Percentiles rank a stretch among this genome's conserved stretches.
These are phyloP conservation scores for Penaeus monodon DNA, from an alignment of 2,888 invertebrate species.

Conservation along the genomic window DNA sequence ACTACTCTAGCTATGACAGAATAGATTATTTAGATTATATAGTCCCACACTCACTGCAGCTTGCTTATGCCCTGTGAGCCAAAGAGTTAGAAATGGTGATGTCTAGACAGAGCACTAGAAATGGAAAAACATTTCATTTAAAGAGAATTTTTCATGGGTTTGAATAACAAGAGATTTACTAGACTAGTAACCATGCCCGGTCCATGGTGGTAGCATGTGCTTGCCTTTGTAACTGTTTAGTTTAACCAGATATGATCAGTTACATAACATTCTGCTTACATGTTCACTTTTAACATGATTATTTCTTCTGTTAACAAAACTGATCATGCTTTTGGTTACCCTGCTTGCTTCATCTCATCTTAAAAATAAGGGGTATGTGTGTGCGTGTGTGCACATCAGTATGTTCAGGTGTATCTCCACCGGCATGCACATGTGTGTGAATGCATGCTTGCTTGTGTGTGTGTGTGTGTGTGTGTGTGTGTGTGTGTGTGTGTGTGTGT, in stretches of 20 bases:
- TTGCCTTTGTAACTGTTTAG: constrained; percentile 40
- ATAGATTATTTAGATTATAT: constrained; percentile 14
- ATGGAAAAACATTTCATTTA: background rate
- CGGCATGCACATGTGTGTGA: too few relatives aligned
- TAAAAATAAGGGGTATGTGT: background rate
- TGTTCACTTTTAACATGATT: too few relatives aligned
- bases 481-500: too few relatives aligned
- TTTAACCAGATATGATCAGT: background rate
- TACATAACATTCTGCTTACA: too few relatives aligned
- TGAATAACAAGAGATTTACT: constrained; percentile 24
- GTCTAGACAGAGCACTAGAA: constrained; percentile 20
- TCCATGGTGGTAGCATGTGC: constrained; percentile 60
- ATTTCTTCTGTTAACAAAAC: too few relatives aligned
- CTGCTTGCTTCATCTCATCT: background rate
- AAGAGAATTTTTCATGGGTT: background rate
- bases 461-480: too few relatives aligned
- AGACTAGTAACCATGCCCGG: constrained; percentile 59
- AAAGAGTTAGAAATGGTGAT: constrained; percentile 33
- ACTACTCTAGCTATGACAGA: constrained; percentile 29
- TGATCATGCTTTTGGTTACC: too few relatives aligned
- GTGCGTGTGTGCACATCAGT: background rate
- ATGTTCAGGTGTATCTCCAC: too few relatives aligned
- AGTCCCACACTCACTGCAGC: constrained; percentile 24
- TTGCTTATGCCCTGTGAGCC: constrained; percentile 12
- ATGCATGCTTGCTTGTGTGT: too few relatives aligned